phyloP scores from a whole-genome alignment of 2,797 vertebrate genomes.

The Eospalax fontanierii region DNA sequence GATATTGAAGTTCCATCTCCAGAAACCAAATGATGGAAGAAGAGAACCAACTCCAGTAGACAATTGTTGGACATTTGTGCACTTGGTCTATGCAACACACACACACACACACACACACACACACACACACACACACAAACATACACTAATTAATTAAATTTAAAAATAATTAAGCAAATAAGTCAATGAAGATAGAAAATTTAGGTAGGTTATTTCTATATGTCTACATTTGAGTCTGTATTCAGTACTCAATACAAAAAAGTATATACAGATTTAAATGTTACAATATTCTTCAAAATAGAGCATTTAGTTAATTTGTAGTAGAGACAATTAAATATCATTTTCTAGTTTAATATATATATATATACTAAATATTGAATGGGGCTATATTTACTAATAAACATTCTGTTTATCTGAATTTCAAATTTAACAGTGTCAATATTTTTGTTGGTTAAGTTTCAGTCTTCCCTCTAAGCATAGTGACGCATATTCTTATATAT shows the following conservation, averaged over 20 bases:
- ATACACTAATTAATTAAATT: neutral
- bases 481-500: neutral
- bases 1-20: neutral
- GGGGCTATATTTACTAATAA: neutral
- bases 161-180: neutral
- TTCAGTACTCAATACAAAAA: neutral
- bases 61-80: neutral
- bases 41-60: neutral
- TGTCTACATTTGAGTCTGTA: neutral
- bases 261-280: neutral
- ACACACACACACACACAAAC: neutral
- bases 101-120: neutral
- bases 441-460: neutral
- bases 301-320: neutral
- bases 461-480: neutral
- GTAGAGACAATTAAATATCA: neutral
- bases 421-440: neutral
- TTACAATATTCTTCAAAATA: neutral
- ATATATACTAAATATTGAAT: neutral
- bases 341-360: neutral
- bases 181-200: neutral
- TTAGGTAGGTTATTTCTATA: neutral
- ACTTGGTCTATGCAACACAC: too few relatives aligned
- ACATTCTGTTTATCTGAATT: neutral
- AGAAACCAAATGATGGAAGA: neutral